Evolutionary conservation across 2,888 invertebrate species (phyloP), one percentile per base, ranked within the genome.

Genomic region (Lissonota sp.): DNA sequence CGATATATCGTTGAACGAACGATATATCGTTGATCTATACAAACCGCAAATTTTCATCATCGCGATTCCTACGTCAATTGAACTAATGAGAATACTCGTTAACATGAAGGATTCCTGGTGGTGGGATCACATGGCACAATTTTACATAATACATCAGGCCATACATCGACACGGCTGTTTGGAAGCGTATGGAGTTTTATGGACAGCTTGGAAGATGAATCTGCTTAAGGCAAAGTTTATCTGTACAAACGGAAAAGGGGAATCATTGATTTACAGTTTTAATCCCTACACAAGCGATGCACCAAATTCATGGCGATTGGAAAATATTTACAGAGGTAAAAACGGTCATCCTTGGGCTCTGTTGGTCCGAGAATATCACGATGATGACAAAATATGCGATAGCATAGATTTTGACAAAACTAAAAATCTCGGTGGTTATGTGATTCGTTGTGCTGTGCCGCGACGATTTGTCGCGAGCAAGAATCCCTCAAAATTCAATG

Each of bases 111-210:
- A 53, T 7, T 82, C 84, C 8, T 42, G 66, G 6, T 81, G 82
- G 73, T 87, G 86, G 87, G 85, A 86, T 62, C 60, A 78, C 26
- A 67, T 40, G 39, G 84, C 73, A 5, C 26, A 72, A 0, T 85
- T 80, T 42, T 46, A 79, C 40, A 26, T 87, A 7, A 5, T 82
- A 26, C 71, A 84, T 7, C 6, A 10, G 44, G n/a, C 53, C 6
- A 55, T 46, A 5, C 10, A 51, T 4, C 55, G 26, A 0, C 55
- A 57, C 8, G 58, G 51, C 40, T 86, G 87, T 53, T 26, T 60
- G 5, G 74, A 79, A 2, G 83, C 82, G 0, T 55, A 63, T n/a
- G 7, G 40, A 51, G 79, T 75, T 49, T 55, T 87, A 4, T 26
- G 26, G 44, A 71, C 51, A n/a, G 70, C 66, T 1, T 86, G 85